Evolutionary conservation across 2,797 vertebrate genomes (phyloP).

Genomic region (Agapornis canus): DNA sequence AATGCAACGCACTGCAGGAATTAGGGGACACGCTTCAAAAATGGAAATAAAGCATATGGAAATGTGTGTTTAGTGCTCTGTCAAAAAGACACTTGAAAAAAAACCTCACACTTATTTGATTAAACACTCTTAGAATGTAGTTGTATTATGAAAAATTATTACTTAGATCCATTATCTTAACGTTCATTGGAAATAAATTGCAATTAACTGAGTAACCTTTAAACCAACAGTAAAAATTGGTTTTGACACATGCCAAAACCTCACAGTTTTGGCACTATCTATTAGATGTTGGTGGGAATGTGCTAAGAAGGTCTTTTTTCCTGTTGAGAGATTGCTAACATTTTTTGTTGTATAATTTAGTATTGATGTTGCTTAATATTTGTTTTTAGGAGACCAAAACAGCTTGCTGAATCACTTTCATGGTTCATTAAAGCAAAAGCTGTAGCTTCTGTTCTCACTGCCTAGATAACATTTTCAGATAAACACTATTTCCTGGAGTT

Average conservation of each 20-base stretch:
- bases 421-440: constrained; percentile 67
- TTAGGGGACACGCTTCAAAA: constrained; percentile 14
- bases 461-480: constrained; percentile 69
- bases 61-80: not conserved
- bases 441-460: constrained; percentile 66
- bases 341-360: constrained; percentile 27
- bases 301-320: not conserved
- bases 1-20: constrained; percentile 56
- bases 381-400: constrained; percentile 67
- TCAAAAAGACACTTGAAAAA: not conserved
- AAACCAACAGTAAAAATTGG: constrained; percentile 32
- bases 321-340: not conserved
- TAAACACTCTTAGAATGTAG: not conserved
- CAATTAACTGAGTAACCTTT: constrained; percentile 30
- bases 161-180: constrained; percentile 16
- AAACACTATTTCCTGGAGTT: constrained; percentile 62
- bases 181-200: constrained; percentile 36
- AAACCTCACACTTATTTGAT: not conserved
- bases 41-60: constrained; percentile 24
- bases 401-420: constrained; percentile 70
- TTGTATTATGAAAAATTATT: not conserved
- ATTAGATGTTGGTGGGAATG: not conserved
- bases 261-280: constrained; percentile 4
- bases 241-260: not conserved
- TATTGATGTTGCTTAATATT: constrained; percentile 56